These are phyloP conservation scores for Osmoderma eremita DNA, from an alignment of 2,888 invertebrate species.

Conservation along the genomic window DNA sequence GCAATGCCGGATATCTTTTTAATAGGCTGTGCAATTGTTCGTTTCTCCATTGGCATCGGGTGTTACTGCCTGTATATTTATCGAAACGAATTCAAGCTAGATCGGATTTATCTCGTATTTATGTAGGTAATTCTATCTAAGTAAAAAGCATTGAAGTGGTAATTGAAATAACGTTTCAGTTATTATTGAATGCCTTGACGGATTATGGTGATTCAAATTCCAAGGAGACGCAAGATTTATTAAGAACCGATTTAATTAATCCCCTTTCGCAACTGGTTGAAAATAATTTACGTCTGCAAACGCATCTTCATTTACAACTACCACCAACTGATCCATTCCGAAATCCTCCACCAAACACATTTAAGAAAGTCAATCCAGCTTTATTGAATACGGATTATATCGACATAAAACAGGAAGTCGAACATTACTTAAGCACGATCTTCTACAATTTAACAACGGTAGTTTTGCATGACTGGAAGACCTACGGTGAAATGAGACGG, in stretches of 20 bases:
- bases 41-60: conserved; percentile 84
- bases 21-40: conserved; percentile 76
- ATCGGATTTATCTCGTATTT: conserved; percentile 72
- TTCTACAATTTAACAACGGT: conserved; percentile 98
- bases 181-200: conserved; percentile 58
- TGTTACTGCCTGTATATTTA: conserved; percentile 80
- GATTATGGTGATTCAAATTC: conserved; percentile 55
- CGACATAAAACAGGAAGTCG: conserved; percentile 68
- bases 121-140: conserved; percentile 60
- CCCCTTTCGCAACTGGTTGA: conserved; percentile 89
- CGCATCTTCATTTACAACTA: conserved; percentile 88
- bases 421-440: conserved; percentile 91
- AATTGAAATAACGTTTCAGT: conserved; percentile 51
- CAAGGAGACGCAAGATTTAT: conserved; percentile 28
- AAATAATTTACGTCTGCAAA: conserved; percentile 90
- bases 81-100: conserved; percentile 76
- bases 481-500: conserved; percentile 96
- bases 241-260: conserved; percentile 30
- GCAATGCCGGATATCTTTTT: conserved; percentile 69
- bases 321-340: conserved; percentile 66
- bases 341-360: conserved; percentile 56
- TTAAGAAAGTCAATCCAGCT: conserved; percentile 57
- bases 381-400: conserved; percentile 60
- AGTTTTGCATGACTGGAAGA: conserved; percentile 96
- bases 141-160: neutral